A percentile compares a stretch with the other conserved stretches of the same genome.
Evolutionary conservation across 2,113 vertebrate genomes (phyloP).

Genomic region (Fulmarus glacialis): DNA sequence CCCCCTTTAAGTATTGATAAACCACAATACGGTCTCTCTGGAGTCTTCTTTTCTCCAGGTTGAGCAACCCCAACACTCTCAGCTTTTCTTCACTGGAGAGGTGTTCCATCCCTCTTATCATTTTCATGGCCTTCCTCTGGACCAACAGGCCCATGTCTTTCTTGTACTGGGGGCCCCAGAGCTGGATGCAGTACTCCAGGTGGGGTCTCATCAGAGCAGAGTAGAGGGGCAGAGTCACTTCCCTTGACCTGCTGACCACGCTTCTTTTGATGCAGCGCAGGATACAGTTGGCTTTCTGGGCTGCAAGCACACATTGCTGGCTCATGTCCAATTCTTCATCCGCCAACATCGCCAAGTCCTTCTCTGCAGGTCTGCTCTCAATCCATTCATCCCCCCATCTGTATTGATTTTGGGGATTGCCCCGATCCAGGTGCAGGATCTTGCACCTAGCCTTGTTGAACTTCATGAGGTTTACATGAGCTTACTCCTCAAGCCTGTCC

Average conservation of each 20-base stretch:
- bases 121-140: background rate
- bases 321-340: background rate
- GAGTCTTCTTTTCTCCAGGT: background rate
- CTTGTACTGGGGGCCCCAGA: background rate
- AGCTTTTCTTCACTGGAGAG: background rate
- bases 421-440: background rate
- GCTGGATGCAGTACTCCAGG: background rate
- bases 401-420: too few relatives aligned
- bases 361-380: background rate
- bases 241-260: background rate
- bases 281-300: fast-evolving
- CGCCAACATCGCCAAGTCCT: background rate
- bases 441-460: background rate
- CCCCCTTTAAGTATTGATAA: background rate
- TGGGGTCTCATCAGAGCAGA: background rate
- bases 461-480: background rate
- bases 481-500: background rate
- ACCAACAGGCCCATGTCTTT: background rate
- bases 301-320: background rate
- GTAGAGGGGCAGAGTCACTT: background rate
- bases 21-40: fast-evolving
- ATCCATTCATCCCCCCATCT: background rate
- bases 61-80: background rate
- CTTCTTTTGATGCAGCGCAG: background rate
- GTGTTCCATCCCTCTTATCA: background rate